Evolutionary conservation across 2,888 invertebrate species (phyloP), one percentile per base, ranked within the genome.

Genomic region (Clivina fossor): DNA sequence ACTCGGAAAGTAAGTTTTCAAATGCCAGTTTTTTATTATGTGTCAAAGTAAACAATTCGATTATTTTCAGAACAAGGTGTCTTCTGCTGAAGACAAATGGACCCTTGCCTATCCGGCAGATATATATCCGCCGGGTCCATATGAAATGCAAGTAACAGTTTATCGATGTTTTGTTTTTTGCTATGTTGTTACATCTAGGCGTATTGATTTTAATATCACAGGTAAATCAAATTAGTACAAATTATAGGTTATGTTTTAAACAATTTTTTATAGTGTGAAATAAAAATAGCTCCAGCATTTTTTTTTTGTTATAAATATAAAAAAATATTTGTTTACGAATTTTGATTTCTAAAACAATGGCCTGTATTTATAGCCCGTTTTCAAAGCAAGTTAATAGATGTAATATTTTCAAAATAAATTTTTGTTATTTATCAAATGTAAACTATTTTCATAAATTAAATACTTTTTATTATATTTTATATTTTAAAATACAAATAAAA

Each of bases 71-170:
- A 40, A 40, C 4, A 30, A 9, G 30, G 30, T 30, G 4, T 9
- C 71, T 4, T 73, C 78, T 58, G 78, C 82, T 41, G 74, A 76
- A 13, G 79, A 81, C 53, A 78, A 76, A 58, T 90, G 85, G 84
- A 80, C 75, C 33, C 75, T 86, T 30, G 76, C 77, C 44, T 89
- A 85, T 70, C 73, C 79, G 11, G 69, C 69, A 35, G 65, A 68
- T 11, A 20, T 41, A 2, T 82, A 82, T 72, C 76, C 77, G 56
- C 76, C 82, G 20, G 83, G 86, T 2, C 70, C 72, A 15, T 86
- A 87, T 65, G 73, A 72, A 38, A 78, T 86, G 19, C 73, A 79
- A 62, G 77, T 89, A 1, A 61, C 67, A 53, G 80, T 82, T 0
- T 65, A 70, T 48, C 75, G 71, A 63, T 70, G 69, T 54, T 64